Evolutionary conservation across 2,888 invertebrate genomes (phyloP).

Genomic region (Lottia scabra): DNA sequence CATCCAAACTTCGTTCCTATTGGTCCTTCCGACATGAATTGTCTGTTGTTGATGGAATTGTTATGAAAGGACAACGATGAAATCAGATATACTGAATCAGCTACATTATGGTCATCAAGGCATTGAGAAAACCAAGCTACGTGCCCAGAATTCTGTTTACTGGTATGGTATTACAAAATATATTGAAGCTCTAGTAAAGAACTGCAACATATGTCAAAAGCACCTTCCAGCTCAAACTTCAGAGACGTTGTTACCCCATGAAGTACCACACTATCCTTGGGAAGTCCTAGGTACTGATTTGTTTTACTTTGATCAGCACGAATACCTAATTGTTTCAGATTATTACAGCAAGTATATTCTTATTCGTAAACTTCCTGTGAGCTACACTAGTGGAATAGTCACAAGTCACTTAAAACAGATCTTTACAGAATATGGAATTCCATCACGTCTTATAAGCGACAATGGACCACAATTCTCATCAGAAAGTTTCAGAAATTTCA

Average conservation of each 20-base stretch:
- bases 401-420: slow-evolving; percentile 1
- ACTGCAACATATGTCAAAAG: slow-evolving; percentile 20
- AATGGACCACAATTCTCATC: slow-evolving; percentile 18
- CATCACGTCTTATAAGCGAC: slow-evolving; percentile 12
- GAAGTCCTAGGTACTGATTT: slow-evolving; percentile 23
- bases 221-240: slow-evolving; percentile 13
- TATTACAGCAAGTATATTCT: slow-evolving; percentile 19
- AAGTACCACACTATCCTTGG: slow-evolving; percentile 19
- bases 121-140: slow-evolving; percentile 22
- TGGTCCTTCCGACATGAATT: slow-evolving; percentile 22
- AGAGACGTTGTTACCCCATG: slow-evolving; percentile 19
- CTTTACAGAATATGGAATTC: slow-evolving; percentile 16
- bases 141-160: slow-evolving; percentile 21
- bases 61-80: slow-evolving; percentile 25
- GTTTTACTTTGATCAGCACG: slow-evolving; percentile 18
- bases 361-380: background rate
- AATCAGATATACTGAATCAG: slow-evolving; percentile 18
- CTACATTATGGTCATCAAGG: slow-evolving; percentile 26
- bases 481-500: slow-evolving; percentile 5
- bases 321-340: slow-evolving; percentile 21
- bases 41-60: slow-evolving; percentile 21
- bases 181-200: slow-evolving; percentile 11
- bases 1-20: slow-evolving; percentile 13
- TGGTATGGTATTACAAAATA: slow-evolving; percentile 25
- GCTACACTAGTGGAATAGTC: background rate